A percentile compares a stretch with the other conserved stretches of the same genome.
Evolutionary conservation across 2,888 invertebrate species (phyloP).

Genomic region (Phania funesta): DNA sequence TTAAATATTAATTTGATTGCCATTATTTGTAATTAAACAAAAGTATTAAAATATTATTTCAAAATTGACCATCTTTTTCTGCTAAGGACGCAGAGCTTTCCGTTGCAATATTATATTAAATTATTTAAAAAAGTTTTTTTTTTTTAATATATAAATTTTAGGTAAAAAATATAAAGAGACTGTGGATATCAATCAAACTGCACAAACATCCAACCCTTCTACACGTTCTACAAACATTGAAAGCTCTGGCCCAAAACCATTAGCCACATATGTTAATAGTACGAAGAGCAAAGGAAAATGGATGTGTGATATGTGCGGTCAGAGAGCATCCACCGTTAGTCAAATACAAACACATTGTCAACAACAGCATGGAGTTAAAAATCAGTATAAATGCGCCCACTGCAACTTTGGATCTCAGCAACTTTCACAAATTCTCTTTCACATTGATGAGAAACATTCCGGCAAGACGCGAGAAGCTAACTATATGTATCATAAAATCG

Average conservation of each 20-base stretch:
- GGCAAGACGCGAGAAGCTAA: constrained; percentile 73
- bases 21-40: too few species aligned
- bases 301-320: constrained; percentile 73
- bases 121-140: background rate
- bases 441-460: constrained; percentile 83
- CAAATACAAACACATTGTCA: constrained; percentile 72
- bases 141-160: constrained; percentile 6
- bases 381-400: constrained; percentile 86
- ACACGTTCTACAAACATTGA: constrained; percentile 32
- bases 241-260: background rate
- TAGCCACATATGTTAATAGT: background rate
- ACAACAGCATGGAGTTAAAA: constrained; percentile 83
- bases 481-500: constrained; percentile 68
- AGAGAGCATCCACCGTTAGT: constrained; percentile 68
- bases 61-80: too few species aligned
- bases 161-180: constrained; percentile 63
- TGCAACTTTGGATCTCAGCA: constrained; percentile 84
- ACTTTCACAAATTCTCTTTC: constrained; percentile 83
- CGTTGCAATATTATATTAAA: background rate
- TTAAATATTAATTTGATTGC: too few species aligned
- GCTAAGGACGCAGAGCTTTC: too few species aligned
- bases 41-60: too few species aligned
- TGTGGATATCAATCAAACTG: constrained; percentile 6
- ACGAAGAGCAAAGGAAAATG: constrained; percentile 70
- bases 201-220: background rate